Percentiles rank a stretch among this genome's conserved stretches.
Conservation (phyloP, 2,797 vertebrate genomes). For the Falco naumanni region DNA sequence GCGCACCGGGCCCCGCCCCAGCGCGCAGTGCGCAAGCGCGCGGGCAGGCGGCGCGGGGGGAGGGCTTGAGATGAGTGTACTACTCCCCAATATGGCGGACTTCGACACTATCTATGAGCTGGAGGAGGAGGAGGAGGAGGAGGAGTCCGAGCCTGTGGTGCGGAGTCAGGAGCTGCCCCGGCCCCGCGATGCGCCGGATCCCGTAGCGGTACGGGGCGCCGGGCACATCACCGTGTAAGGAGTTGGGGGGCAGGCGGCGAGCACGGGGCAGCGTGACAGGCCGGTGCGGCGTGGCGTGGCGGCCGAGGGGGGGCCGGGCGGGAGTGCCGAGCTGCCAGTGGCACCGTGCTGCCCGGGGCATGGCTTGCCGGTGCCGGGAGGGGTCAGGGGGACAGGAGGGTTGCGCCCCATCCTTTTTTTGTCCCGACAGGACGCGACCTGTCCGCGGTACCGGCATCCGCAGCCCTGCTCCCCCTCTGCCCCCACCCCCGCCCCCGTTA, state of each 20-base stretch:
- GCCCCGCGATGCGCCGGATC: too few species aligned
- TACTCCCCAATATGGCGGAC: constrained; percentile 97
- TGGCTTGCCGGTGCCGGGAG: neutral
- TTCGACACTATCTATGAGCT: constrained; percentile 98
- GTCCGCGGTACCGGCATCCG: neutral
- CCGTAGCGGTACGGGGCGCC: too few species aligned
- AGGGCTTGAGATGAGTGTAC: constrained; percentile 89
- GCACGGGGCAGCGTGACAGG: constrained; percentile 32
- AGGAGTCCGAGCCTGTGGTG: constrained; percentile 79
- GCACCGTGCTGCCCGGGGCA: neutral
- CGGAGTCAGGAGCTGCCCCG: constrained; percentile 84
- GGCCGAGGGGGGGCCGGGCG: neutral
- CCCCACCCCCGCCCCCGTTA: too few species aligned
- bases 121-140: constrained; percentile 88
- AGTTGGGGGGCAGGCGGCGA: neutral
- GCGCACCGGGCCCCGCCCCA: neutral
- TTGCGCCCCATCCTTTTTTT: neutral
- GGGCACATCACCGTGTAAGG: too few species aligned
- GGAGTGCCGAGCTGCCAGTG: neutral
- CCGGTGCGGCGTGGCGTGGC: neutral
- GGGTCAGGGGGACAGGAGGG: neutral
- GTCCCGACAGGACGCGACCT: neutral
- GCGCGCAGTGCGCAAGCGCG: neutral
- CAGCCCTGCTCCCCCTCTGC: neutral
- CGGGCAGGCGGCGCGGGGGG: neutral